Conservation (phyloP, 2,797 vertebrate genomes). For the Phrynocephalus guinanensis region DNA sequence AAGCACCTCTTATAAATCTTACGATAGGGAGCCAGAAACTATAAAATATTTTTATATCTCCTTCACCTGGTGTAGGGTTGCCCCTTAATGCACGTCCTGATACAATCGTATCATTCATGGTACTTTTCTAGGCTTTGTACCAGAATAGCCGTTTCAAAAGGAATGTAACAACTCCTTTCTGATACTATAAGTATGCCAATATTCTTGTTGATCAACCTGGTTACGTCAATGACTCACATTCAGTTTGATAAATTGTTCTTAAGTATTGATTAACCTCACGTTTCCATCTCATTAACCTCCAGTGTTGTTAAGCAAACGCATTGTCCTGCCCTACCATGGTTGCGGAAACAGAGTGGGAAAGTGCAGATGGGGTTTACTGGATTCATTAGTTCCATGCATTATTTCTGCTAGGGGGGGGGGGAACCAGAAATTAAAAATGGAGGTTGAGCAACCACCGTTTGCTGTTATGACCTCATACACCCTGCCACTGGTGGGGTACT, state of each 20-base stretch:
- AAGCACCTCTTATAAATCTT: constrained; percentile 79
- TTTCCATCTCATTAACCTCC: not conserved
- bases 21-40: constrained; percentile 62
- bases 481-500: too few species aligned
- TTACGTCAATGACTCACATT: constrained; percentile 32
- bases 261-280: not conserved
- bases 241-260: constrained; percentile 1
- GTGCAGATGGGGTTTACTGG: not conserved
- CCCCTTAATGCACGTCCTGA: constrained; percentile 69
- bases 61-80: constrained; percentile 57
- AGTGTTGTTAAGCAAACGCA: not conserved
- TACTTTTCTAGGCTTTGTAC: constrained; percentile 33
- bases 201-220: constrained; percentile 21
- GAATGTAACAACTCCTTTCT: not conserved
- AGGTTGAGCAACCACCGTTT: not conserved
- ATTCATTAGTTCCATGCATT: not conserved
- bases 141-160: constrained; percentile 50
- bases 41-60: constrained; percentile 75
- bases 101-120: constrained; percentile 68
- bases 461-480: not conserved
- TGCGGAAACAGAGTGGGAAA: not conserved
- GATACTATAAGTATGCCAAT: not conserved
- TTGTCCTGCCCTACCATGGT: not conserved
- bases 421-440: not conserved
- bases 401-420: not conserved